Percentiles rank a stretch among this genome's conserved stretches.
phyloP scores from a whole-genome alignment of 2,113 vertebrate genomes.

The Xiphophorus hellerii region DNA sequence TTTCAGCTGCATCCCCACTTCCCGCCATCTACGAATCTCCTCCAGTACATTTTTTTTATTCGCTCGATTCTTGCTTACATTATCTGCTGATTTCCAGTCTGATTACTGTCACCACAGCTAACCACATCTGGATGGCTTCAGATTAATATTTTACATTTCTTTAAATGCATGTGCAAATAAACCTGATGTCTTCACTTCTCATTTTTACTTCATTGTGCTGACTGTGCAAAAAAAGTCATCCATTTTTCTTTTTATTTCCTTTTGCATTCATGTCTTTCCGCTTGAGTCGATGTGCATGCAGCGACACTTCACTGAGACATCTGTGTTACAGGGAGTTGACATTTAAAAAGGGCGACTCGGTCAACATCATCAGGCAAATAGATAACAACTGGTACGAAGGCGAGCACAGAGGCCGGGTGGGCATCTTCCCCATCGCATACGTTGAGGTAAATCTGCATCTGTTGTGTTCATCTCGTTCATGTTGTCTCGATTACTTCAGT shows the following conservation, averaged over 20 bases:
- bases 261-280: neutral
- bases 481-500: neutral
- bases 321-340: conserved; percentile 91
- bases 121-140: conserved; percentile 13
- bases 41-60: neutral
- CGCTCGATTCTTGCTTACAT: neutral
- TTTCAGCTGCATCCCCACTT: conserved; percentile 20
- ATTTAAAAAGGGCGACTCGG: conserved; percentile 96
- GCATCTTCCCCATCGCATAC: conserved; percentile 97
- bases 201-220: conserved; percentile 3
- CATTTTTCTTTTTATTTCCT: neutral
- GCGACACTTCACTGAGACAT: conserved; percentile 11
- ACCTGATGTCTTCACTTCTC: neutral
- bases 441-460: conserved; percentile 84
- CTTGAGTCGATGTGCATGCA: neutral
- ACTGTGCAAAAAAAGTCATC: neutral
- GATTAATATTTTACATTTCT: neutral
- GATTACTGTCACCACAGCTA: neutral
- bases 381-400: conserved; percentile 99
- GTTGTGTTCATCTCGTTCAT: neutral
- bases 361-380: conserved; percentile 97
- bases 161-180: conserved; percentile 28
- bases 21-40: neutral
- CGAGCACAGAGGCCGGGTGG: conserved; percentile 90
- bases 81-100: conserved; percentile 14